Evolutionary conservation across 1,140 invertebrate species (phyloP).

Genomic region (Phthorimaea operculella): DNA sequence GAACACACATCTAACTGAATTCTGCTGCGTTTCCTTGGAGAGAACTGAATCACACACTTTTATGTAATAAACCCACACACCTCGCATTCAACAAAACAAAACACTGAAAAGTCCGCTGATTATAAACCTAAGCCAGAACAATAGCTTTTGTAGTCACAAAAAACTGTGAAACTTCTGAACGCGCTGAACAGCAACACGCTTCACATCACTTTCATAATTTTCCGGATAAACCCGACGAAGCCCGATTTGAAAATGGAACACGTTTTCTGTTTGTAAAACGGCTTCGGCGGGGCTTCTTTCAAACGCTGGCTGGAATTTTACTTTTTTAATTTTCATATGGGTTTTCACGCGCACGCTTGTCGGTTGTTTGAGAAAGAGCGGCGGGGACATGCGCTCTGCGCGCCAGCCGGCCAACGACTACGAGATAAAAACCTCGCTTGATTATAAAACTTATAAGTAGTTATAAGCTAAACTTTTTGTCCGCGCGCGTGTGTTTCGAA

Average conservation of each 20-base stretch:
- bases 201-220: slow-evolving; percentile 63
- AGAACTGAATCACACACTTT: slow-evolving; percentile 64
- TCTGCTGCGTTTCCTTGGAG: slow-evolving; percentile 51
- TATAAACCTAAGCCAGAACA: slow-evolving; percentile 48
- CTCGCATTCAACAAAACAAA: slow-evolving; percentile 52
- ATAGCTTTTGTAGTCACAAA: slow-evolving; percentile 62
- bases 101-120: slow-evolving; percentile 58
- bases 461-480: slow-evolving; percentile 66
- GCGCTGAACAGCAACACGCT: slow-evolving; percentile 48
- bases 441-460: slow-evolving; percentile 66
- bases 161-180: slow-evolving; percentile 45
- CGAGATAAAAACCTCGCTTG: slow-evolving; percentile 64
- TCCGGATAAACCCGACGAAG: slow-evolving; percentile 36
- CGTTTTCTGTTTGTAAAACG: slow-evolving; percentile 32
- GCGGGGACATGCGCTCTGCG: slow-evolving; percentile 49
- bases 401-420: slow-evolving; percentile 59
- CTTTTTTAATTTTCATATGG: slow-evolving; percentile 41
- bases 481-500: slow-evolving; percentile 49
- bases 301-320: slow-evolving; percentile 23
- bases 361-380: slow-evolving; percentile 34
- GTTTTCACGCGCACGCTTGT: slow-evolving; percentile 50
- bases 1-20: slow-evolving; percentile 66
- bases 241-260: slow-evolving; percentile 41
- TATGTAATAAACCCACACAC: slow-evolving; percentile 62
- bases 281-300: slow-evolving; percentile 34